These are phyloP conservation scores for Taenioides sp. DNA, from an alignment of 2,797 vertebrate genomes.

Conservation along the genomic window DNA sequence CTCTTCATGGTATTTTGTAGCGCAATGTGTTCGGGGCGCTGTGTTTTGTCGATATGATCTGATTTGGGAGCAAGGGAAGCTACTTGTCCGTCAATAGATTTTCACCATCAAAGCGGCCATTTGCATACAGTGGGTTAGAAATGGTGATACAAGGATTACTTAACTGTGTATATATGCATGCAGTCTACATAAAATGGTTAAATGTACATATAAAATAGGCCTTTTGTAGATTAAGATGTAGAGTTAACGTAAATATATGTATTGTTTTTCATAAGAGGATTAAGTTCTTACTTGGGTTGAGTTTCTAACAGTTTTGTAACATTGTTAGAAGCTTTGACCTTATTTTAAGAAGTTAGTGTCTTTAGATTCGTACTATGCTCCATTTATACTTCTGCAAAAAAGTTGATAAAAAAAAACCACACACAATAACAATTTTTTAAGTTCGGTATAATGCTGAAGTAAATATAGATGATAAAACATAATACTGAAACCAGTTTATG, in stretches of 20 bases:
- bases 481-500: too few species aligned
- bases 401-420: too few species aligned
- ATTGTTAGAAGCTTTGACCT: neutral
- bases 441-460: too few species aligned
- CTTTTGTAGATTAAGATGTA: neutral
- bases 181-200: neutral
- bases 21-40: constrained; percentile 67
- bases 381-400: neutral
- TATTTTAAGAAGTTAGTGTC: neutral
- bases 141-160: constrained; percentile 8
- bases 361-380: too few species aligned
- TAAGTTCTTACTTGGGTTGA: neutral
- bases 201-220: neutral
- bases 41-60: constrained; percentile 77
- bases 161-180: constrained; percentile 3
- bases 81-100: constrained; percentile 45
- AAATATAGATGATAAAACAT: too few species aligned
- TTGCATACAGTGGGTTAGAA: constrained; percentile 20
- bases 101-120: constrained; percentile 29
- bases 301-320: neutral
- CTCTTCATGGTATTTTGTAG: constrained; percentile 65
- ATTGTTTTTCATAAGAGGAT: neutral
- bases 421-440: too few species aligned
- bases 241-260: neutral
- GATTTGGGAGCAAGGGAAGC: constrained; percentile 44